A percentile compares a stretch with the other conserved stretches of the same genome.
Conservation (phyloP, 2,113 vertebrate genomes). For the Catharus bicknelli region DNA sequence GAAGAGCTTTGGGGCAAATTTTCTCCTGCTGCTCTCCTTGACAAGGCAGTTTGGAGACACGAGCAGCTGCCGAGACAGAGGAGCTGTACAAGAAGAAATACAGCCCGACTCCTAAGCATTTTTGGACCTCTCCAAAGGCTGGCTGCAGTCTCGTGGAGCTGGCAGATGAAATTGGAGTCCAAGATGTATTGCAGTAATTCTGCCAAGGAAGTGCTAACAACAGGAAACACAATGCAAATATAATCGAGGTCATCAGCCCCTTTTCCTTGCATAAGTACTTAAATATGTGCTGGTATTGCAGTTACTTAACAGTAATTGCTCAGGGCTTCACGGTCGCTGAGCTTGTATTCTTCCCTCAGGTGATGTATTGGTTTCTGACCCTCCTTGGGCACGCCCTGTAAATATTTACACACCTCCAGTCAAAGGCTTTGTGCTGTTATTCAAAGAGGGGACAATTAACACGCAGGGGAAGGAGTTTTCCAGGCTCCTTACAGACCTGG, state of each 20-base stretch:
- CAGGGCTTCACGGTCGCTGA: neutral
- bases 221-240: constrained; percentile 64
- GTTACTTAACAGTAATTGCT: constrained; percentile 59
- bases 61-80: neutral
- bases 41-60: neutral
- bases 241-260: constrained; percentile 48
- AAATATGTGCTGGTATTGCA: constrained; percentile 40
- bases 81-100: constrained; percentile 8
- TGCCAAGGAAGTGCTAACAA: constrained; percentile 42
- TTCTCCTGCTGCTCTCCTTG: neutral
- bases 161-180: constrained; percentile 32
- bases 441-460: neutral
- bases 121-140: neutral
- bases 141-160: neutral
- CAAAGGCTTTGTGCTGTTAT: neutral
- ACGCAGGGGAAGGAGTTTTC: neutral
- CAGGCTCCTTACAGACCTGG: neutral
- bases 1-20: neutral
- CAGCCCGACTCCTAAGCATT: neutral
- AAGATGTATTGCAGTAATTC: constrained; percentile 52
- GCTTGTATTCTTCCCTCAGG: constrained; percentile 30
- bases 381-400: constrained; percentile 33
- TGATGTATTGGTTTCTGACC: constrained; percentile 37
- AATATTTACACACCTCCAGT: constrained; percentile 25
- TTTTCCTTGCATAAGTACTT: constrained; percentile 47